These are phyloP conservation scores for Monarcha castaneiventris DNA, from an alignment of 2,113 vertebrate genomes.

Conservation along the genomic window DNA sequence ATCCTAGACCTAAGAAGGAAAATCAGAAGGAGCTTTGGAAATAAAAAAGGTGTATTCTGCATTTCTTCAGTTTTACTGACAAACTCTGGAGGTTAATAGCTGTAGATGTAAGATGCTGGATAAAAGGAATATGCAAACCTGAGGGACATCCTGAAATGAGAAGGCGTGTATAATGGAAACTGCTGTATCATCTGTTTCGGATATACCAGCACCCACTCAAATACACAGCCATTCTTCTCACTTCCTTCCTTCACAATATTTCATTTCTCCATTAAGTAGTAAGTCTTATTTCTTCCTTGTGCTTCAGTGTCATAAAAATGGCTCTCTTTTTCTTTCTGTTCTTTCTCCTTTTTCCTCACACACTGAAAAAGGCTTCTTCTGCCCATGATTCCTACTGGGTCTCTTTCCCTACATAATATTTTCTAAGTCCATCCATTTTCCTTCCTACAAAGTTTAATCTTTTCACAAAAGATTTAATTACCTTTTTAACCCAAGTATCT, in stretches of 20 bases:
- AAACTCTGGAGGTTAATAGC: background rate
- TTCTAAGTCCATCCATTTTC: background rate
- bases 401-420: background rate
- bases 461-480: constrained; percentile 17
- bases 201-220: background rate
- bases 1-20: background rate
- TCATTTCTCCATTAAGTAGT: background rate
- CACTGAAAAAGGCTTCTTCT: background rate
- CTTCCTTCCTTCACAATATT: background rate
- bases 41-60: background rate
- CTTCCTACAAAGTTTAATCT: background rate
- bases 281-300: background rate
- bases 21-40: background rate
- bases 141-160: background rate
- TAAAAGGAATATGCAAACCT: background rate
- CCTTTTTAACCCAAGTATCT: constrained; percentile 33
- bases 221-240: background rate
- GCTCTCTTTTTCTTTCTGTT: background rate
- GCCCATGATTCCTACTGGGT: background rate
- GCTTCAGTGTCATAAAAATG: background rate
- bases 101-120: background rate
- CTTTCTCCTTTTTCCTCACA: background rate
- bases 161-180: background rate
- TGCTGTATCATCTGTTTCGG: background rate
- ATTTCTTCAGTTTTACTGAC: background rate